phyloP scores from a whole-genome alignment of 2,113 vertebrate genomes.

The Crotophaga sulcirostris region DNA sequence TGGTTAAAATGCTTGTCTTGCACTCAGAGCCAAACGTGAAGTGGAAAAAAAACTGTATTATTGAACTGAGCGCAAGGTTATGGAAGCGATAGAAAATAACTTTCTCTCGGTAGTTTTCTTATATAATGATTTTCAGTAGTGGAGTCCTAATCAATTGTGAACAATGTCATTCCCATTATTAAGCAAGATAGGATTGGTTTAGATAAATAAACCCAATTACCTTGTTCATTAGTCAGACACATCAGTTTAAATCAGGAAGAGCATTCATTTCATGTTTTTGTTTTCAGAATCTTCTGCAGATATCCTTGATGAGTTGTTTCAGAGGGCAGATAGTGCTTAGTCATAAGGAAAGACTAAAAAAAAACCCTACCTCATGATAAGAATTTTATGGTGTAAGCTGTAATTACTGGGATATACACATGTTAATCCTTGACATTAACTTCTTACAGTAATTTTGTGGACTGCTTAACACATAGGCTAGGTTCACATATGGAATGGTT shows the following conservation, averaged over 20 bases:
- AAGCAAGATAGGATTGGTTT: constrained; percentile 18
- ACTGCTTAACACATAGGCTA: not conserved
- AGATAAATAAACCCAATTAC: constrained; percentile 41
- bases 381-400: not conserved
- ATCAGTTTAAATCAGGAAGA: constrained; percentile 36
- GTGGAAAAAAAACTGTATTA: not conserved
- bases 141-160: not conserved
- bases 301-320: constrained; percentile 26
- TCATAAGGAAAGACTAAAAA: not conserved
- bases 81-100: not conserved
- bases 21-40: not conserved
- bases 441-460: not conserved
- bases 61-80: not conserved
- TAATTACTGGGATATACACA: not conserved
- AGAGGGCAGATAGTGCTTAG: not conserved
- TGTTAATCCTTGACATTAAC: not conserved
- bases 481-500: not conserved
- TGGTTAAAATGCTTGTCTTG: not conserved
- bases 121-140: not conserved
- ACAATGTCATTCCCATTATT: not conserved
- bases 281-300: constrained; percentile 33
- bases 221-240: constrained; percentile 36
- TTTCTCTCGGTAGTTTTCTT: not conserved
- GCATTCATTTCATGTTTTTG: constrained; percentile 1
- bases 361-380: not conserved